Evolutionary conservation across 2,888 invertebrate species (phyloP), one percentile per base, ranked within the genome.

Genomic region (Pristionchus fissidentatus): DNA sequence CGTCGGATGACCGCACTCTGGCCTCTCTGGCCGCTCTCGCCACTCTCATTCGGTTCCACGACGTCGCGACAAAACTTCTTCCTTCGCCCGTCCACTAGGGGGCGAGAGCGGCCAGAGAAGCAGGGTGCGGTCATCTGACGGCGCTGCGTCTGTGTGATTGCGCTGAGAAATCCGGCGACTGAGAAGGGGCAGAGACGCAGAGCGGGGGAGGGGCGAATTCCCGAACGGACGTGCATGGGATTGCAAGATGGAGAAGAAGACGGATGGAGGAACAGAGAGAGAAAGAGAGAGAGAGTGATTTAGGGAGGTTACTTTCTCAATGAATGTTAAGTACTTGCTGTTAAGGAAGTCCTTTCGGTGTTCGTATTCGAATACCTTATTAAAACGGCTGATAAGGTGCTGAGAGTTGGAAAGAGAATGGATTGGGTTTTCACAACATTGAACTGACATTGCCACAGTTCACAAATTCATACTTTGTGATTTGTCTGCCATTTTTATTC

Each of bases 31-130:
- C 70, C 70, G 41, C 70, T 70, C 70, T 70, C 70, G 70, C 38
- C 55, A 8, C 62, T 62, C 62, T 38, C n/a, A n/a, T n/a, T n/a
- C 70, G n/a, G 70, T 70, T 70, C 70, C 70, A 41, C 70, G 41
- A 26, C 38, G 70, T 22, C 57, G 66, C 8, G 38, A 41, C 35
- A 62, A 70, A 70, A 70, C 70, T 70, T 70, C n/a, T n/a, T n/a
- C n/a, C n/a, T n/a, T n/a, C n/a, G n/a, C 41, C 32, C n/a, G n/a
- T n/a, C n/a, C n/a, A n/a, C 13, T n/a, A 41, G 8, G 22, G 29
- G 66, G 66, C 66, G 66, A 66, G 38, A 66, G 66, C 38, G 66
- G 66, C 4, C 66, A 70, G 70, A 70, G 70, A 70, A 3, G 10
- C 41, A 70, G 70, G n/a, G 15, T 13, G 26, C 43, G 70, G 70